phyloP scores from a whole-genome alignment of 1,140 invertebrate genomes.

The Procambarus clarkii region DNA sequence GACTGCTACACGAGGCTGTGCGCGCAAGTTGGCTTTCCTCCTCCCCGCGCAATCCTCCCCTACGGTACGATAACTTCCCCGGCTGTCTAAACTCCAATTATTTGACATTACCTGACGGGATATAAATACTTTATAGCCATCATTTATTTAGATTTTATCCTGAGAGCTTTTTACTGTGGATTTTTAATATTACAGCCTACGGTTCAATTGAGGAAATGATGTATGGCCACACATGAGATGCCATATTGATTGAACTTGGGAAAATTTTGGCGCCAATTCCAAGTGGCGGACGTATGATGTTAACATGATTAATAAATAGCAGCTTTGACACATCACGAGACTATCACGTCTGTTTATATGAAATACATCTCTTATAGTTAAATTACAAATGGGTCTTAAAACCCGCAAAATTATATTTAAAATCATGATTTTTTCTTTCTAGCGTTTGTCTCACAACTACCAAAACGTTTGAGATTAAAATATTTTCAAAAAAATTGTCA shows the following conservation, averaged over 20 bases:
- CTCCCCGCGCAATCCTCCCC: neutral
- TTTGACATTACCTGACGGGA: too few relatives aligned
- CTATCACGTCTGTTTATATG: neutral
- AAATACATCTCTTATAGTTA: neutral
- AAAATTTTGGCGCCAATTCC: slow-evolving; percentile 53
- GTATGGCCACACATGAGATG: neutral
- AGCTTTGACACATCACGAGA: neutral
- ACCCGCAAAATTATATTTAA: neutral
- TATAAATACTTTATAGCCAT: too few relatives aligned
- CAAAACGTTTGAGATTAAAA: neutral
- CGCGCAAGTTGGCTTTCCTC: slow-evolving; percentile 32
- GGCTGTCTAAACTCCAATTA: neutral
- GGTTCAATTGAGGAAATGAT: neutral
- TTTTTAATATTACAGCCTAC: neutral
- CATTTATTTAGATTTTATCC: too few relatives aligned
- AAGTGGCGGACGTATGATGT: slow-evolving; percentile 33
- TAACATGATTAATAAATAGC: neutral
- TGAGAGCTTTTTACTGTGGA: too few relatives aligned
- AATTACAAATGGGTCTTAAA: neutral
- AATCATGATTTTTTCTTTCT: neutral
- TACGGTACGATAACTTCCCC: slow-evolving; percentile 14
- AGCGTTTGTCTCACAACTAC: neutral
- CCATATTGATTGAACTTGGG: slow-evolving; percentile 55
- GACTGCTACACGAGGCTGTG: slow-evolving; percentile 54
- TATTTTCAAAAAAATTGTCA: neutral